These are phyloP conservation scores for Anthonomus grandis DNA, from an alignment of 1,140 invertebrate genomes.

Conservation along the genomic window DNA sequence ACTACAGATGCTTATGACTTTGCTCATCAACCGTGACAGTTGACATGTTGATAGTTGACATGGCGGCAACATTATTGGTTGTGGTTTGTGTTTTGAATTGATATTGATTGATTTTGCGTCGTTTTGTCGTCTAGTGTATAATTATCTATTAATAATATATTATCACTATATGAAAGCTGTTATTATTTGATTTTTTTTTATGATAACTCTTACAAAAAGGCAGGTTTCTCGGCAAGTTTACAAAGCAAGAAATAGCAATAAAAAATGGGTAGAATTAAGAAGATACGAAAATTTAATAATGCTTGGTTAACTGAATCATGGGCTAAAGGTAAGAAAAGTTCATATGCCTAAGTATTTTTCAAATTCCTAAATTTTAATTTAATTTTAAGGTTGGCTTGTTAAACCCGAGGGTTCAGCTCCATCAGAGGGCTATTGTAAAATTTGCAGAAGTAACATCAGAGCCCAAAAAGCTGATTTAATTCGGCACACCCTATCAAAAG, in stretches of 20 bases:
- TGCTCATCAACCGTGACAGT: too few species aligned
- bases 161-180: too few species aligned
- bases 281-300: neutral
- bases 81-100: too few species aligned
- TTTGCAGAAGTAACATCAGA: constrained; percentile 1
- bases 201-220: too few species aligned
- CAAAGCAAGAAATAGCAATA: neutral
- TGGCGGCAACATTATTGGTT: too few species aligned
- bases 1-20: too few species aligned
- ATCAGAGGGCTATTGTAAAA: neutral
- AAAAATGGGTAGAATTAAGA: neutral
- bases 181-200: too few species aligned
- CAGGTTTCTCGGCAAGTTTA: too few species aligned
- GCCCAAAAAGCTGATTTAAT: constrained; percentile 1
- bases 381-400: neutral
- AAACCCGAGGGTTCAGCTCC: neutral
- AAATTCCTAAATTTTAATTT: neutral
- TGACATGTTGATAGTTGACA: too few species aligned
- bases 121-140: too few species aligned
- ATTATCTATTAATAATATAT: too few species aligned
- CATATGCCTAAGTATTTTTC: neutral
- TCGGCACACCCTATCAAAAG: neutral
- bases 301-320: neutral
- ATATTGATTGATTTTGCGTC: too few species aligned
- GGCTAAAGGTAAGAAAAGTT: neutral